A percentile compares a stretch with the other conserved stretches of the same genome.
These are phyloP conservation scores for Cephus runcator DNA, from an alignment of 2,888 invertebrate genomes.

Conservation along the genomic window DNA sequence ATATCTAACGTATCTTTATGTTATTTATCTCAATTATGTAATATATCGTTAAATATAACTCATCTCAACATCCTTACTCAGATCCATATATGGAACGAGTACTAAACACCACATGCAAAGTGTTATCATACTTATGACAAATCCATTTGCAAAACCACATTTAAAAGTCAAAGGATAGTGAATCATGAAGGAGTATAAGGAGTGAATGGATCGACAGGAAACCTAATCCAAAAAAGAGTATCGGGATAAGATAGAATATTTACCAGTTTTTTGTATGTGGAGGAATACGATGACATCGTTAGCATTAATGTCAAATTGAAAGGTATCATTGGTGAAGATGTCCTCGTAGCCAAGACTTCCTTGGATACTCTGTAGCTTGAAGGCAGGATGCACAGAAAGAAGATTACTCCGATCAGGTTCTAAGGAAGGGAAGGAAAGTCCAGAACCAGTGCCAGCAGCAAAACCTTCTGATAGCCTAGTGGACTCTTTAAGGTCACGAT, in stretches of 20 bases:
- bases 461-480: slow-evolving; percentile 50
- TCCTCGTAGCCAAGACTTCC: slow-evolving; percentile 83
- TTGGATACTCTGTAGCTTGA: slow-evolving; percentile 57
- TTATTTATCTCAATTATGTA: too few species aligned
- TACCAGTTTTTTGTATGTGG: slow-evolving; percentile 97
- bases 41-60: too few species aligned
- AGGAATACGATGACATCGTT: slow-evolving; percentile 98
- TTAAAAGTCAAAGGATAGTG: background rate
- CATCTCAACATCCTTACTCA: too few species aligned
- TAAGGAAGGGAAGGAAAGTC: slow-evolving; percentile 46
- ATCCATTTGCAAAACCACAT: too few species aligned
- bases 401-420: slow-evolving; percentile 55
- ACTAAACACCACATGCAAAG: too few species aligned
- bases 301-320: slow-evolving; percentile 89
- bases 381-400: slow-evolving; percentile 52
- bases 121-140: too few species aligned
- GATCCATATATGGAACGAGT: too few species aligned
- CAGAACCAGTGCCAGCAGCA: slow-evolving; percentile 39
- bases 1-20: too few species aligned
- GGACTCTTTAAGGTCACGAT: slow-evolving; percentile 68
- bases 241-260: slow-evolving; percentile 25
- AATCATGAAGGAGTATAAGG: background rate
- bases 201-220: background rate
- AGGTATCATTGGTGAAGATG: slow-evolving; percentile 82
- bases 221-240: background rate